Conservation (phyloP, 2,888 invertebrate genomes). For the Omphaloscelis lunosa region DNA sequence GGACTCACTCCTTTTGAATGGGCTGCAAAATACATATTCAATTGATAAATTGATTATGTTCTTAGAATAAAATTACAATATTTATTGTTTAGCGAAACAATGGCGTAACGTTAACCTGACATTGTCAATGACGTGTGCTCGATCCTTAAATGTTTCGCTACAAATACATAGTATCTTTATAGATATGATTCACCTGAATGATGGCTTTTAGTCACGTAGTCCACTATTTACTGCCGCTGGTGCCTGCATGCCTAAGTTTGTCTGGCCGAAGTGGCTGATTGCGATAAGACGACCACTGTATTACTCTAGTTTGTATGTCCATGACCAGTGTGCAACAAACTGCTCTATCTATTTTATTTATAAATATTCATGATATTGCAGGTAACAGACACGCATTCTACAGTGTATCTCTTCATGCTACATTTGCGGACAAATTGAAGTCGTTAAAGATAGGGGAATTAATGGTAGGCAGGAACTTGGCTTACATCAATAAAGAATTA, state of each 20-base stretch:
- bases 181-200: constrained; percentile 3
- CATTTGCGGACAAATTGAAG: constrained; percentile 82
- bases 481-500: constrained; percentile 87
- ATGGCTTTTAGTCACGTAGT: not conserved
- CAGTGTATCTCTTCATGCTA: constrained; percentile 81
- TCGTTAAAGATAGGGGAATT: constrained; percentile 78
- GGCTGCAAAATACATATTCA: constrained; percentile 3
- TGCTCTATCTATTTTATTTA: not conserved
- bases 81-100: constrained; percentile 3
- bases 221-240: not conserved
- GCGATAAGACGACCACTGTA: not conserved
- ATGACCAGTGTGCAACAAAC: not conserved
- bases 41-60: not conserved
- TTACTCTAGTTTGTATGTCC: constrained; percentile 9
- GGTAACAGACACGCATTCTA: constrained; percentile 82
- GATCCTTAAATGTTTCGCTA: not conserved
- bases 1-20: not conserved
- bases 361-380: constrained; percentile 69
- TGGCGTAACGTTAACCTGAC: not conserved
- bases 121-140: not conserved
- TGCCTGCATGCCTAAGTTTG: not conserved
- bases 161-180: not conserved
- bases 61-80: constrained; percentile 28
- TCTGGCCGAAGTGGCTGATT: not conserved
- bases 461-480: constrained; percentile 76